Evolutionary conservation across 2,888 invertebrate species (phyloP).

Genomic region (Rhopalosiphum nymphaeae): DNA sequence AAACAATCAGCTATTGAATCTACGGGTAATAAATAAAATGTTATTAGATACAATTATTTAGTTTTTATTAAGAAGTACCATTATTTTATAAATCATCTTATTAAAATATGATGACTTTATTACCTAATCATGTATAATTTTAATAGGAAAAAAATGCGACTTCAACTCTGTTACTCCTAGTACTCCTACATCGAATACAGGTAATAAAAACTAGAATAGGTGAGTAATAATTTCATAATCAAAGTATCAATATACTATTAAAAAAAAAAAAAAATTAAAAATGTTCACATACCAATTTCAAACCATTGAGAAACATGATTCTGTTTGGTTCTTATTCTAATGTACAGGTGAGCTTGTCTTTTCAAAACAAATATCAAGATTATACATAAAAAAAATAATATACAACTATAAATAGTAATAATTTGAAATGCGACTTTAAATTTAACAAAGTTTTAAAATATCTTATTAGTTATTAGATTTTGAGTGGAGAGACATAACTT

Average conservation of each 20-base stretch:
- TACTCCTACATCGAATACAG: neutral
- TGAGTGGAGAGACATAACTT: neutral
- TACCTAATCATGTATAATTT: neutral
- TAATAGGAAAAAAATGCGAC: neutral
- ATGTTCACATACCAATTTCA: neutral
- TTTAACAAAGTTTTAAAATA: neutral
- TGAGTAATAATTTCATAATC: neutral
- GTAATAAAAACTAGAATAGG: neutral
- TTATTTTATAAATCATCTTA: neutral
- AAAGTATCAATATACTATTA: neutral
- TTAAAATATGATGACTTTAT: neutral
- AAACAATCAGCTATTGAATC: neutral
- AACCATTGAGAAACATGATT: neutral
- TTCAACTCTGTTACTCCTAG: neutral
- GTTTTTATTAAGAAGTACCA: neutral
- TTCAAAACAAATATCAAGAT: neutral
- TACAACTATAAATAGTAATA: neutral
- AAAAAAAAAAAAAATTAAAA: neutral
- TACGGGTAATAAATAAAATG: neutral
- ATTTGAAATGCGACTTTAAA: neutral
- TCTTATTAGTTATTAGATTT: neutral
- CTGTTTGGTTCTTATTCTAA: neutral
- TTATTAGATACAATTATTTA: no score
- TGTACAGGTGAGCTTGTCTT: neutral
- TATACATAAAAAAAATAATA: neutral